Evolutionary conservation across 2,888 invertebrate genomes (phyloP), one percentile per base, ranked within the genome.

Genomic region (Caenorhabditis sp.): DNA sequence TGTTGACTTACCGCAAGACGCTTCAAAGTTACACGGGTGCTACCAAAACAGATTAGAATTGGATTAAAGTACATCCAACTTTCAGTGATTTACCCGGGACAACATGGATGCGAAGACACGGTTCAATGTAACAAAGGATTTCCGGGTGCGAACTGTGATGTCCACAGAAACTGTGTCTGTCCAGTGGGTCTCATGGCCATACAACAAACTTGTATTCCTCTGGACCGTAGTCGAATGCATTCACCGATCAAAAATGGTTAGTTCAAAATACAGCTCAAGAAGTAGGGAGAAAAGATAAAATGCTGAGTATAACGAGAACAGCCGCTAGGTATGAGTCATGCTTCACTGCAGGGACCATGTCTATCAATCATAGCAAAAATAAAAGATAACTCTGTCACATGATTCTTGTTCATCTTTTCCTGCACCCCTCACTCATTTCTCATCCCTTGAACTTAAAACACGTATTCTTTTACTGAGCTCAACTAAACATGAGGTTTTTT

Each of bases 41-140:
- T 39, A 45, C 50, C n/a, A 37, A n/a, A n/a, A n/a, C n/a, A n/a
- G n/a, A n/a, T n/a, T n/a, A n/a, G n/a, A n/a, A n/a, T n/a, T n/a
- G n/a, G n/a, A n/a, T n/a, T n/a, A n/a, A n/a, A n/a, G n/a, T n/a
- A n/a, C n/a, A n/a, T n/a, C 8, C 8, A 27, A 24, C 48, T 78
- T 84, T 68, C 71, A 87, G 86, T 83, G 2, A 79, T 87, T 22
- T 85, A 85, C 61, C 87, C 87, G 8, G 87, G 87, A 7, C 81
- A 85, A 45, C 76, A 70, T 53, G 87, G 88, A 27, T 88, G 87
- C 71, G 81, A 84, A 35, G 88, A 88, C 56, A 61, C 80, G 8
- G 73, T 84, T 8, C 88, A 88, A 59, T 88, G 88, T 62, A 78
- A 78, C 48, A 79, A 82, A 45, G 84, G 83, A 11, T 87, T 82